Base-by-base conservation (phyloP, 2,797 vertebrate species). In the Momotus momota region DNA sequence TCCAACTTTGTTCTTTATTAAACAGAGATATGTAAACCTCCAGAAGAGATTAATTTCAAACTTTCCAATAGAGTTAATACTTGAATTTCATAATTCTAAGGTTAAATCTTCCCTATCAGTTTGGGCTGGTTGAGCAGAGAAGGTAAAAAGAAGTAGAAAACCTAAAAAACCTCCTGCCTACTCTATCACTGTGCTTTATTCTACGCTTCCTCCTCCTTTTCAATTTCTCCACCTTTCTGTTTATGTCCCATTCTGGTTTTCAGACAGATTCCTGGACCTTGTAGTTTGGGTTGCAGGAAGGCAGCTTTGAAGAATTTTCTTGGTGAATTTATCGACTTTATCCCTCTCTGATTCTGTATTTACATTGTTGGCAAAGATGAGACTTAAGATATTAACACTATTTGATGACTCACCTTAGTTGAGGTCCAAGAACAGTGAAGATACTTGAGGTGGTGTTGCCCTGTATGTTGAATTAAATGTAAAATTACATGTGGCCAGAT, bases 21-120 rank as follows among this genome's bases (percentile, higher is more conserved):
- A 92, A 49, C 49, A 93, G 62, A 91, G 33, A 88, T 74, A 91
- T 55, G 40, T 93, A 95, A 95, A 91, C 75, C 46, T 84, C 61
- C 75, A 74, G 35, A 92, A 88, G 52, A 71, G 52, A 77, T 77
- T 87, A 77, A 93, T 92, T 90, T 92, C 55, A 70, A 88, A 92
- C 67, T 86, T 92, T 94, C 46, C 70, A 70, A 92, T 55, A 57
- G 14, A 83, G 21, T 48, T 90, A 75, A 79, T 93, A 57, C 61
- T 73, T 84, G 54, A 83, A 77, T 95, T 88, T 90, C 26, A 14
- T 71, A 52, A 69, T 55, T 88, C 45, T 80, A 48, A 94, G 38
- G 41, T 80, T 92, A 84, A 92, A 51, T 77, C 40, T 81, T 64
- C 41, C 72, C 49, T 74, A 57, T 74, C 21, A 46, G 14, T 80